Percentiles rank a stretch among this genome's conserved stretches.
These are phyloP conservation scores for Oikopleura dioica DNA, from an alignment of 23 tunicate species.

Conservation along the genomic window DNA sequence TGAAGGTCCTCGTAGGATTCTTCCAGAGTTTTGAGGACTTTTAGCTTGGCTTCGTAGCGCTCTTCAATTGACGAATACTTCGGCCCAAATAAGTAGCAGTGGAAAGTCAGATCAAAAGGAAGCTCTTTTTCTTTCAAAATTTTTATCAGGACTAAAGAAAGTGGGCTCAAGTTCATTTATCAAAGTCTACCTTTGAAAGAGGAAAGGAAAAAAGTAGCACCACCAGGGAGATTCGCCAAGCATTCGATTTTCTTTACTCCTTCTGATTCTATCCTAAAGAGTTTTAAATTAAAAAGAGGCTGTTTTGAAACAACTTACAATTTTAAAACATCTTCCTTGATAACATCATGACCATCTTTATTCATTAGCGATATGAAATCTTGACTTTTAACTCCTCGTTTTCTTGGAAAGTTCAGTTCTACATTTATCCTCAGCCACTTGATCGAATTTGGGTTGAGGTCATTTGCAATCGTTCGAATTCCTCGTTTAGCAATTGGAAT, in stretches of 20 bases:
- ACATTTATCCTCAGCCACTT: neutral
- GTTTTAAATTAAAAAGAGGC: too few relatives aligned
- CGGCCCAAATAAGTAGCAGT: neutral
- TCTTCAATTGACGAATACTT: neutral
- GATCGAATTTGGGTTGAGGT: neutral
- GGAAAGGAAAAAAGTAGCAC: neutral
- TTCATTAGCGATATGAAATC: neutral
- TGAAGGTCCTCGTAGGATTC: neutral
- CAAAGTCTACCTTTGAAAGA: neutral
- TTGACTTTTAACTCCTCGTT: neutral
- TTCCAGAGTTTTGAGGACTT: neutral
- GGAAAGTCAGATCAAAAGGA: neutral
- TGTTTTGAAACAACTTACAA: too few relatives aligned
- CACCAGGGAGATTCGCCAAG: neutral
- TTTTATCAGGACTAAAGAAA: neutral
- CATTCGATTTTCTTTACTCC: neutral
- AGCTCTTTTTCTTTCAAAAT: neutral
- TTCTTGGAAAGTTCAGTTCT: neutral
- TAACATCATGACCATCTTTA: neutral
- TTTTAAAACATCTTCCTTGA: neutral
- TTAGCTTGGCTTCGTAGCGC: neutral
- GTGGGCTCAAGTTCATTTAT: neutral
- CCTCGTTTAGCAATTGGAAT: neutral
- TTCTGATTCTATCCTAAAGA: neutral
- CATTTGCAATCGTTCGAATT: neutral